Evolutionary conservation across 2,113 vertebrate genomes (phyloP).

Genomic region (Dolichotis patagonum): DNA sequence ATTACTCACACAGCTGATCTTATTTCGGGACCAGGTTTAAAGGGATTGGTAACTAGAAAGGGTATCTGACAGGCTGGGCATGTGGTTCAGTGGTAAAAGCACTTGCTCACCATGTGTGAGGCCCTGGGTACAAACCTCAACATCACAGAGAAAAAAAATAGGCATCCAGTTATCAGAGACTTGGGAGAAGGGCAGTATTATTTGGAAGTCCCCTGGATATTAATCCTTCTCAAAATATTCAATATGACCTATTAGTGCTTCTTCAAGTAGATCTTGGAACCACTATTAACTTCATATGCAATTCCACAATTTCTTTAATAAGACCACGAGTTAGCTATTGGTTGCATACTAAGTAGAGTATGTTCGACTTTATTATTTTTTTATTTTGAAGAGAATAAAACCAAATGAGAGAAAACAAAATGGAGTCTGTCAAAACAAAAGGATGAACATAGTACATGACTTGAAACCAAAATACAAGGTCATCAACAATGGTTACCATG

Average conservation of each 20-base stretch:
- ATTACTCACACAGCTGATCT: conserved; percentile 43
- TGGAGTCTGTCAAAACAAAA: too few species aligned
- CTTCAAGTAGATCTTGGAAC: neutral
- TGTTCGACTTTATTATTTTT: neutral
- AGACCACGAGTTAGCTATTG: neutral
- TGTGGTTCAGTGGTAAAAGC: neutral
- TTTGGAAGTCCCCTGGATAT: neutral
- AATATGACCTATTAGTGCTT: conserved; percentile 25
- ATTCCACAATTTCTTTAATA: conserved; percentile 27
- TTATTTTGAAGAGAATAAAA: too few species aligned
- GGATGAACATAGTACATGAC: too few species aligned
- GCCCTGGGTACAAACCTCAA: neutral
- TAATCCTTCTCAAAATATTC: conserved; percentile 48
- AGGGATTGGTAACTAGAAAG: neutral
- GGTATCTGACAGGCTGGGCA: neutral
- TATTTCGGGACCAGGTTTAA: neutral
- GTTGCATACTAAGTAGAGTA: neutral
- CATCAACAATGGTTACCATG: too few species aligned
- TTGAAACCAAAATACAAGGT: too few species aligned
- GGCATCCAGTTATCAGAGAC: neutral
- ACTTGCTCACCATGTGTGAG: neutral
- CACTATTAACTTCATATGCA: neutral
- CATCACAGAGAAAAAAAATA: neutral
- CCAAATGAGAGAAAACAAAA: too few species aligned
- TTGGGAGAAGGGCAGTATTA: neutral